Conservation (phyloP, 1,140 invertebrate species). For the Zaprionus ornatus region DNA sequence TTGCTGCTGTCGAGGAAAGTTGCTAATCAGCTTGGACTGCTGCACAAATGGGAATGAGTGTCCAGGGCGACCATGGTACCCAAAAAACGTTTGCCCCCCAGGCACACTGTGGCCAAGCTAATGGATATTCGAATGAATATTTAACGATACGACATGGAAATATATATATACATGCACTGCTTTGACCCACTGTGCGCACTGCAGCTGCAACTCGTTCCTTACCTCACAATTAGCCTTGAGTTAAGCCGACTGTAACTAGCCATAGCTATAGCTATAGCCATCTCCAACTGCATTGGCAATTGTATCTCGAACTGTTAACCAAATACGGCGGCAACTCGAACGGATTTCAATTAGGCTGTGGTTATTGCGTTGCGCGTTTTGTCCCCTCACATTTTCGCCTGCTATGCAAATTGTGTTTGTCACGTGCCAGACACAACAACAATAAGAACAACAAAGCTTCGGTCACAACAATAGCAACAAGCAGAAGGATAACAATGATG, state of each 20-base stretch:
- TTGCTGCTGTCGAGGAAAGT: slow-evolving; percentile 44
- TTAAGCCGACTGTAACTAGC: not conserved
- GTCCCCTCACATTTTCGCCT: slow-evolving; percentile 43
- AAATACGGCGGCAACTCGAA: slow-evolving; percentile 31
- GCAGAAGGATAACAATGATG: slow-evolving; percentile 45
- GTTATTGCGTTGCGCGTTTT: slow-evolving; percentile 59
- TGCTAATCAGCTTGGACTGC: slow-evolving; percentile 62
- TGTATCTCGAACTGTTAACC: not conserved
- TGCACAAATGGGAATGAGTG: slow-evolving; percentile 17
- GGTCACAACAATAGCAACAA: slow-evolving; percentile 48
- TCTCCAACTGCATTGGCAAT: not conserved
- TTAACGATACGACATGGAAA: not conserved
- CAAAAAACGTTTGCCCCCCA: not conserved
- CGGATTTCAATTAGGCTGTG: slow-evolving; percentile 63
- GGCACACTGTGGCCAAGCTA: not conserved
- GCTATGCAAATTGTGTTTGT: slow-evolving; percentile 63
- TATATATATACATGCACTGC: no score
- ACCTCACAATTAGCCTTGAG: not conserved
- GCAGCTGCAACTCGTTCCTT: not conserved
- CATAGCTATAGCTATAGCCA: no score
- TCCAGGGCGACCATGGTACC: not conserved
- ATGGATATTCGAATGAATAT: not conserved
- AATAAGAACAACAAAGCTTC: slow-evolving; percentile 23
- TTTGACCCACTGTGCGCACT: not conserved
- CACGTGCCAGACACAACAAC: slow-evolving; percentile 76